phyloP scores from a whole-genome alignment of 2,113 vertebrate species.

The Centrocercus urophasianus region DNA sequence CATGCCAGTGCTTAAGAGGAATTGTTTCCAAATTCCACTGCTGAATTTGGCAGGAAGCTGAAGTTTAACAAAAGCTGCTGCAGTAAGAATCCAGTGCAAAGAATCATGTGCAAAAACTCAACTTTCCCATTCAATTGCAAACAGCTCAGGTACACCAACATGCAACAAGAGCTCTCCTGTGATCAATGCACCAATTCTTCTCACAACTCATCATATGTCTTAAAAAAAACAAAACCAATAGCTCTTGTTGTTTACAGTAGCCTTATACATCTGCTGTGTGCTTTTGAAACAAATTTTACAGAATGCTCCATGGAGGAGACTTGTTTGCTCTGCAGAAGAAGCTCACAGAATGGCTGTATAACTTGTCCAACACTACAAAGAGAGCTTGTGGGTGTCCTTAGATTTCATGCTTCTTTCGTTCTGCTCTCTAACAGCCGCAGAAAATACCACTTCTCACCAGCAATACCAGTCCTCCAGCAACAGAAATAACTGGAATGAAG shows the following conservation, averaged over 20 bases:
- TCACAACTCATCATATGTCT: not conserved
- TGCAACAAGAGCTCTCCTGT: fast-evolving
- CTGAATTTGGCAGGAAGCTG: not conserved
- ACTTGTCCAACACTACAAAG: not conserved
- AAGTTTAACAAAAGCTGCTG: not conserved
- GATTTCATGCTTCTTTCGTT: not conserved
- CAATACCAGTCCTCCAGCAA: not conserved
- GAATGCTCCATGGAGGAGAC: not conserved
- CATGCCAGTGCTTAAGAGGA: fast-evolving
- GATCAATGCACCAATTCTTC: not conserved
- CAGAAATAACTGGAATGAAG: not conserved
- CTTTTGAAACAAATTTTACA: not conserved
- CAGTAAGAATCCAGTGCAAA: not conserved
- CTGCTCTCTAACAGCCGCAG: not conserved
- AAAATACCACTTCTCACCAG: not conserved
- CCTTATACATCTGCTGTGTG: not conserved
- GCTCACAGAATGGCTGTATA: not conserved
- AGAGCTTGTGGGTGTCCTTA: not conserved
- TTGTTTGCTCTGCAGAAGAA: not conserved
- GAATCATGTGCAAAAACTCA: not conserved
- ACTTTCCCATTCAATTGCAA: not conserved
- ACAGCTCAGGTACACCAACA: not conserved
- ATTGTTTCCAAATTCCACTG: not conserved
- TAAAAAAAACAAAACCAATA: not conserved
- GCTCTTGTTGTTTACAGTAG: fast-evolving